Conservation (phyloP, 2,888 invertebrate genomes). For the Sphinx pinastri region DNA sequence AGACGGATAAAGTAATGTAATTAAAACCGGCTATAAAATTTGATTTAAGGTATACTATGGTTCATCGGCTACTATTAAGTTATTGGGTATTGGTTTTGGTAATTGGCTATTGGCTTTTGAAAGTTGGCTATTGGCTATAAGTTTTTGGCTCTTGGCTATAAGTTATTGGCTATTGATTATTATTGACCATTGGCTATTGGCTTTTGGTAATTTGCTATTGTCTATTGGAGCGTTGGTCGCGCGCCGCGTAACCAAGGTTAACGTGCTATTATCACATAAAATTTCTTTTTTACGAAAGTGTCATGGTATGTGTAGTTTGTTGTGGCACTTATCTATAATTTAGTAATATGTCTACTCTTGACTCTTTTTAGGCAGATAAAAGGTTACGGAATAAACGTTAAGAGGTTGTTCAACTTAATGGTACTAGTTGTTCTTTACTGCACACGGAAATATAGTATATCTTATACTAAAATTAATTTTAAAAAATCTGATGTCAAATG, state of each 20-base stretch:
- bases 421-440: neutral
- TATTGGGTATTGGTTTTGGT: too few species aligned
- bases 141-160: too few species aligned
- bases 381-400: too few species aligned
- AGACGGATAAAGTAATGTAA: too few species aligned
- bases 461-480: neutral
- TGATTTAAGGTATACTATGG: too few species aligned
- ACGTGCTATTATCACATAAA: slow-evolving; percentile 46
- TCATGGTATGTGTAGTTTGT: slow-evolving; percentile 26
- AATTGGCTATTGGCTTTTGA: too few species aligned
- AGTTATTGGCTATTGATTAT: too few species aligned
- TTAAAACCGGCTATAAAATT: too few species aligned
- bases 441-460: neutral
- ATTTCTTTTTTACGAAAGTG: slow-evolving; percentile 44
- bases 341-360: neutral
- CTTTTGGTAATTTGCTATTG: neutral
- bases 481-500: too few species aligned
- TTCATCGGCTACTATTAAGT: too few species aligned
- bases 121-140: too few species aligned
- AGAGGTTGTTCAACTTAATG: neutral
- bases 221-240: slow-evolving; percentile 8
- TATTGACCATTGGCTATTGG: too few species aligned
- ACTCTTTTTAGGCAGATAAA: neutral
- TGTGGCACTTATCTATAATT: slow-evolving; percentile 11
- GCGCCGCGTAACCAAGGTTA: slow-evolving; percentile 45